phyloP scores from a whole-genome alignment of 2,797 vertebrate species.

The Coregonus suidteri region DNA sequence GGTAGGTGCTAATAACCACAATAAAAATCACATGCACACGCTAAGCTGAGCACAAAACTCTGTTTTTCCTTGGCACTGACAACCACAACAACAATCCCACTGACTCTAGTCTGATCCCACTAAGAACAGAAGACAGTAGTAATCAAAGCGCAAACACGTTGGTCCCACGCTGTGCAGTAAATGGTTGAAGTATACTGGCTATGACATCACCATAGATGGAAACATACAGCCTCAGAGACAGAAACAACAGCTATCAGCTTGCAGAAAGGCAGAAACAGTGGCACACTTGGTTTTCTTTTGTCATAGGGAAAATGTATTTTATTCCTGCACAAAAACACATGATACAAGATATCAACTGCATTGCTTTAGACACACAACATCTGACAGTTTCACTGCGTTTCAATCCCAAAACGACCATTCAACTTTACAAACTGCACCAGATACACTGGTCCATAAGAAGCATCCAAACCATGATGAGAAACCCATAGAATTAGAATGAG shows the following conservation, averaged over 20 bases:
- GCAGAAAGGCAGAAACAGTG: not conserved
- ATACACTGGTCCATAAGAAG: not conserved
- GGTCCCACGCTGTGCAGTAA: not conserved
- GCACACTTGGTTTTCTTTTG: not conserved
- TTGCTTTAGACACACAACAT: constrained; percentile 51
- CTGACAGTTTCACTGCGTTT: constrained; percentile 48
- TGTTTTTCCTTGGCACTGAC: not conserved
- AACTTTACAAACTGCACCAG: constrained; percentile 24
- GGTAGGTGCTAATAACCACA: constrained; percentile 43
- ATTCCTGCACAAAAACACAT: constrained; percentile 74
- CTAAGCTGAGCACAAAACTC: not conserved
- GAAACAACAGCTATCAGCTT: not conserved
- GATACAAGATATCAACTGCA: constrained; percentile 52
- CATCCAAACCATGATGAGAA: constrained; percentile 44
- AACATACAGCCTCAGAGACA: not conserved
- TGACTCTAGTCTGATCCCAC: not conserved
- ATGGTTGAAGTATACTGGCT: not conserved
- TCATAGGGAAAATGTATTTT: constrained; percentile 23
- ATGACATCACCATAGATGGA: not conserved
- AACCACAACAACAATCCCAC: not conserved
- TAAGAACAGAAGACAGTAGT: not conserved
- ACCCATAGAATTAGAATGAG: constrained; percentile 19
- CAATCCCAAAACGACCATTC: constrained; percentile 48
- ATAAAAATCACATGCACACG: not conserved
- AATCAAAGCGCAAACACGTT: not conserved